Evolutionary conservation across 2,888 invertebrate genomes (phyloP).

Genomic region (Gymnoscelis rufifasciata): DNA sequence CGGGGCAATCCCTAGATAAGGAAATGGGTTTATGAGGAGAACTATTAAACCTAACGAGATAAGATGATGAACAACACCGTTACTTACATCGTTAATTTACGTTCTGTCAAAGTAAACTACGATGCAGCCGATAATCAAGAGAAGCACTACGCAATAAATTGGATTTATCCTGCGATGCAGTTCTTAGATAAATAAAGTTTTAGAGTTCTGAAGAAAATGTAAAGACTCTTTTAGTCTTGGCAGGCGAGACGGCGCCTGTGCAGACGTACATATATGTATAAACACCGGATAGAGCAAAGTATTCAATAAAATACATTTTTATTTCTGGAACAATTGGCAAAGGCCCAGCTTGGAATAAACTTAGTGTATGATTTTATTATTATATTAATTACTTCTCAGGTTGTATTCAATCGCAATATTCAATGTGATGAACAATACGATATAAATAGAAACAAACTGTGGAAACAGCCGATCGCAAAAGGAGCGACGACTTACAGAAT

Average conservation of each 20-base stretch:
- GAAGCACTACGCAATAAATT: too few species aligned
- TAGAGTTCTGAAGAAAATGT: too few species aligned
- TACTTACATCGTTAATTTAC: conserved; percentile 9
- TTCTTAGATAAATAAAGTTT: too few species aligned
- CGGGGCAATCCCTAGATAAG: conserved; percentile 41
- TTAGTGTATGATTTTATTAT: too few species aligned
- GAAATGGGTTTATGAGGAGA: conserved; percentile 36
- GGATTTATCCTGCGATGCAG: too few species aligned
- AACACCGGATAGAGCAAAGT: conserved; percentile 45
- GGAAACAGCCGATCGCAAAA: conserved; percentile 28
- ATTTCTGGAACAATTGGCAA: conserved; percentile 37
- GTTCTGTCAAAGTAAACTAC: not conserved
- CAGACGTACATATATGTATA: conserved; percentile 46
- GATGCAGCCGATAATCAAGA: too few species aligned
- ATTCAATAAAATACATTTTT: conserved; percentile 38
- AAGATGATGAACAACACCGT: conserved; percentile 36
- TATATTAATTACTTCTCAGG: too few species aligned
- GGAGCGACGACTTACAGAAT: conserved; percentile 23
- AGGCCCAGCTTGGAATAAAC: conserved; percentile 32
- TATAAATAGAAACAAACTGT: conserved; percentile 33
- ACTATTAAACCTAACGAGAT: conserved; percentile 47
- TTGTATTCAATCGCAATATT: conserved; percentile 4
- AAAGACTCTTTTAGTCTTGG: too few species aligned
- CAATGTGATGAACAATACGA: conserved; percentile 29
- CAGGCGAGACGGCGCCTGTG: conserved; percentile 59